A percentile compares a stretch with the other conserved stretches of the same genome.
Conservation (phyloP, 2,797 vertebrate species). For the Falco naumanni region DNA sequence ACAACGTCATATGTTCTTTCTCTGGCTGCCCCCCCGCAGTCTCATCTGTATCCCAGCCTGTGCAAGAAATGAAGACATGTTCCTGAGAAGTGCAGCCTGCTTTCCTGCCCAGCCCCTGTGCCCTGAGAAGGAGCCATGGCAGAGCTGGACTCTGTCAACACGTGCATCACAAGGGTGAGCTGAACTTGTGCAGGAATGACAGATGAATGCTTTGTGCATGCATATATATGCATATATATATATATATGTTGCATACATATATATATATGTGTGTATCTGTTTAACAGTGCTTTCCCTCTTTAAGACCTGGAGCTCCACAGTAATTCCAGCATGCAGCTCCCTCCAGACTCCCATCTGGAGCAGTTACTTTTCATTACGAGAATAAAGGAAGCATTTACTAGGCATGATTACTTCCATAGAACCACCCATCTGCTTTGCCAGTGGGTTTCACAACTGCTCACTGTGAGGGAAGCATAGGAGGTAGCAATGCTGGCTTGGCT, state of each 20-base stretch:
- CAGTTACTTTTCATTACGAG: neutral
- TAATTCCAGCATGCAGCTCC: neutral
- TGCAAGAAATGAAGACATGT: neutral
- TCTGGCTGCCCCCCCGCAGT: neutral
- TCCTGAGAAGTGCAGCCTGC: neutral
- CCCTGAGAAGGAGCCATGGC: neutral
- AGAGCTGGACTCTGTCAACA: neutral
- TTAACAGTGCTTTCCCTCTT: neutral
- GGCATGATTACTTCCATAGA: neutral
- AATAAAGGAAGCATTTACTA: neutral
- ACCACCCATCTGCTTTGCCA: neutral
- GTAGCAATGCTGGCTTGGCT: neutral
- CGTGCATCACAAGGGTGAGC: neutral
- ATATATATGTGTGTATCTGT: neutral
- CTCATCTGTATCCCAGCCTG: neutral
- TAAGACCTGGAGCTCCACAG: neutral
- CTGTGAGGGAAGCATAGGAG: neutral
- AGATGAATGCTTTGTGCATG: neutral
- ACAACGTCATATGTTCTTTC: neutral
- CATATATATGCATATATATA: neutral
- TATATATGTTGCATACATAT: neutral
- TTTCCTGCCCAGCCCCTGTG: neutral
- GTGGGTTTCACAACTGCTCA: neutral
- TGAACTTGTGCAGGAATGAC: neutral
- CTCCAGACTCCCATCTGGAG: neutral